These are phyloP conservation scores for Pygocentrus nattereri DNA, from an alignment of 2,797 vertebrate species.

Conservation along the genomic window DNA sequence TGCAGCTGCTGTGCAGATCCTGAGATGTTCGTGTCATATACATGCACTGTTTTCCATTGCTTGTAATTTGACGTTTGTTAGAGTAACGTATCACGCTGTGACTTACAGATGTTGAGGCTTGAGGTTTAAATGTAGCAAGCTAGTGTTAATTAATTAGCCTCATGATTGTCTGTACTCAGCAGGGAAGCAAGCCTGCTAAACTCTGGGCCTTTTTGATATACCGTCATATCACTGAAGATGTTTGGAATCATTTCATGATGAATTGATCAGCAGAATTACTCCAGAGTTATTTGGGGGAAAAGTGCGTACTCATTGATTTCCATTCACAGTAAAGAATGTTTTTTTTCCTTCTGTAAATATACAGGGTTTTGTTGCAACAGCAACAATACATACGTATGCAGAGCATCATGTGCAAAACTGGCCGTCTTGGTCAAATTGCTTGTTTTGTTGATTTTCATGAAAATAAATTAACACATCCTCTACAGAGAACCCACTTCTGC, in stretches of 20 bases:
- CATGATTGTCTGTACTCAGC: slow-evolving; percentile 11
- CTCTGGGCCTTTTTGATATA: background rate
- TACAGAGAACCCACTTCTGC: too few species aligned
- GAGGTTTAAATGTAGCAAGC: slow-evolving; percentile 13
- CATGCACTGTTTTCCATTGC: background rate
- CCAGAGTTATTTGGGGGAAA: too few species aligned
- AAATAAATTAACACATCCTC: too few species aligned
- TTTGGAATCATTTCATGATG: background rate
- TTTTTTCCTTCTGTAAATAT: too few species aligned
- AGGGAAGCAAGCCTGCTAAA: slow-evolving; percentile 13
- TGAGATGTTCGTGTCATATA: background rate
- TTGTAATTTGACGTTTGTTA: background rate
- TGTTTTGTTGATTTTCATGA: too few species aligned
- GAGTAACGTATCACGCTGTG: slow-evolving; percentile 27
- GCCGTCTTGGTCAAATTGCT: too few species aligned
- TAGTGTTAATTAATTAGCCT: slow-evolving; percentile 34
- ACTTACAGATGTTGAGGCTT: background rate
- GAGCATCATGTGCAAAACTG: too few species aligned
- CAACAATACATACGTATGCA: background rate
- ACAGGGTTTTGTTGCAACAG: background rate
- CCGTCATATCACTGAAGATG: background rate
- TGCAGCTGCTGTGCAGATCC: background rate
- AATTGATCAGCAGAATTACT: too few species aligned
- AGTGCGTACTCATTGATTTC: too few species aligned
- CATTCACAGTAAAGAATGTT: too few species aligned